phyloP scores from a whole-genome alignment of 2,113 vertebrate species.

The Calcarius ornatus region DNA sequence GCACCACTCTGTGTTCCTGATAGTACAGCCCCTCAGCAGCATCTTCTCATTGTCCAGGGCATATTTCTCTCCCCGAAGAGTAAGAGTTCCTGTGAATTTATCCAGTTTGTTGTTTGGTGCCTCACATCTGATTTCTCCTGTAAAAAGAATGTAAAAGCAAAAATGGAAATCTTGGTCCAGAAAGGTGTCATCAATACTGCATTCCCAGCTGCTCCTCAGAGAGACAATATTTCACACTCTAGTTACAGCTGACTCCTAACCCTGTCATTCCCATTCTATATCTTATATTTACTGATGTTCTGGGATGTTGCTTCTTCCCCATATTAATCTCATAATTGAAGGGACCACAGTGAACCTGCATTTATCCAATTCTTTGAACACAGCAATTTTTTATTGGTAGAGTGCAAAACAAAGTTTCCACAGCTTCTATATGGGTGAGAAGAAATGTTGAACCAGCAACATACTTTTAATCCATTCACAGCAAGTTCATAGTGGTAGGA shows the following conservation, averaged over 20 bases:
- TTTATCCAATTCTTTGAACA: neutral
- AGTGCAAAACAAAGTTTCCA: neutral
- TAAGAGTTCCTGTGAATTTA: slow-evolving; percentile 85
- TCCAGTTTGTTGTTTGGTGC: slow-evolving; percentile 92
- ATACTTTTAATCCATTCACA: neutral
- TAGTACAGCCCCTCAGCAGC: slow-evolving; percentile 87
- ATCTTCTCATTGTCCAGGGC: slow-evolving; percentile 87
- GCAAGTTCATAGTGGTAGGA: neutral
- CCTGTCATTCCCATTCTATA: neutral
- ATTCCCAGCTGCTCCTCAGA: neutral
- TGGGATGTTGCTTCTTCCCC: neutral
- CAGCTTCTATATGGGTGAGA: neutral
- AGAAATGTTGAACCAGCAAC: neutral
- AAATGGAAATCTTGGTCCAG: neutral
- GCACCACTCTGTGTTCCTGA: slow-evolving; percentile 96
- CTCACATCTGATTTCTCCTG: slow-evolving; percentile 89
- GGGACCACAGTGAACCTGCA: neutral
- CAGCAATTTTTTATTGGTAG: neutral
- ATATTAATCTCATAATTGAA: neutral
- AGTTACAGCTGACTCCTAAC: neutral
- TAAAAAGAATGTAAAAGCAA: neutral
- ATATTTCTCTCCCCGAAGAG: slow-evolving; percentile 69
- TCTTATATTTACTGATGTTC: neutral
- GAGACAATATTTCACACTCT: neutral
- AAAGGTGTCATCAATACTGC: neutral